Percentiles rank a stretch among this genome's conserved stretches.
phyloP scores from a whole-genome alignment of 2,797 vertebrate genomes.

The Falco novaeseelandiae region DNA sequence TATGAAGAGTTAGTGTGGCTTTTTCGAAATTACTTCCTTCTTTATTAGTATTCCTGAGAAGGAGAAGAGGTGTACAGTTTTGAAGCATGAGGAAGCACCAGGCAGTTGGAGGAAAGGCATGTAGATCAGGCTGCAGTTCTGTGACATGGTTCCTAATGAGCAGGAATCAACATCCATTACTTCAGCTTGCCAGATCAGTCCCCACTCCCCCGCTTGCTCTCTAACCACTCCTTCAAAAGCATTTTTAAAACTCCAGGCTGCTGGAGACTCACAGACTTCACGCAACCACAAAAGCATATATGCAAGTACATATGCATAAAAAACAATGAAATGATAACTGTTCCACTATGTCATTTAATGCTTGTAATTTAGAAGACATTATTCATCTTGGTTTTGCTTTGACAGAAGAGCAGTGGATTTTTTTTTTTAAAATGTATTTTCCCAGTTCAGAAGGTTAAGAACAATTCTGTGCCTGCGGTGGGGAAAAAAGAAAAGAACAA shows the following conservation, averaged over 20 bases:
- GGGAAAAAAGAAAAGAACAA: background rate
- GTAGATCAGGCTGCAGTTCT: slow-evolving; percentile 19
- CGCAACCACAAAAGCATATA: background rate
- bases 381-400: slow-evolving; percentile 33
- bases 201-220: background rate
- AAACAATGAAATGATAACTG: background rate
- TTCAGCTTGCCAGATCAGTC: slow-evolving; percentile 21
- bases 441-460: slow-evolving; percentile 13
- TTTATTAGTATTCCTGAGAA: background rate
- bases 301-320: background rate
- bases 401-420: background rate
- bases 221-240: background rate
- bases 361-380: background rate
- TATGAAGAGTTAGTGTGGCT: background rate
- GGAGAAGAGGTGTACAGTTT: background rate
- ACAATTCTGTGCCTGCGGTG: background rate
- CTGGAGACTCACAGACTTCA: background rate
- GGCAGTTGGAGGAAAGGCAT: background rate
- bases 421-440: background rate
- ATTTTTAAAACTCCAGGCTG: slow-evolving; percentile 5
- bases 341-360: background rate
- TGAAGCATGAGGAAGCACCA: background rate
- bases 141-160: slow-evolving; percentile 14
- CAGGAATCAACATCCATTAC: background rate
- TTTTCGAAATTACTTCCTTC: background rate